A percentile compares a stretch with the other conserved stretches of the same genome.
phyloP scores from a whole-genome alignment of 2,888 invertebrate genomes.

The Dyspetes luteomarginatus region DNA sequence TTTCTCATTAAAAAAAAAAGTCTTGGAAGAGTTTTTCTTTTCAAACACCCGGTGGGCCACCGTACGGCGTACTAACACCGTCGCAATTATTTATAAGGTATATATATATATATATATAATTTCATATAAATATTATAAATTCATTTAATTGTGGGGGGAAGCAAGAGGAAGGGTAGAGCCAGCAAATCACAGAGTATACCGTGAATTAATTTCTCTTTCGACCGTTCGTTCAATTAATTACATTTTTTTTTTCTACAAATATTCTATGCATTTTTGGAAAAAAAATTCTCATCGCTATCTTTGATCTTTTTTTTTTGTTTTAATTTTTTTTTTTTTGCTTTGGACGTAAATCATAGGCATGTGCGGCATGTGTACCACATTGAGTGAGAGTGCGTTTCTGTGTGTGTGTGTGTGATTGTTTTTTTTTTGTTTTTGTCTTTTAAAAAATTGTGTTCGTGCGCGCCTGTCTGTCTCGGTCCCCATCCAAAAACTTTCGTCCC shows the following conservation, averaged over 20 bases:
- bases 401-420: conserved; percentile 62
- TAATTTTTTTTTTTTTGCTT: conserved; percentile 58
- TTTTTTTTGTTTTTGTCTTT: conserved; percentile 45
- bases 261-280: too few relatives aligned
- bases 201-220: conserved; percentile 68
- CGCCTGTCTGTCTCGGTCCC: conserved; percentile 61
- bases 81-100: conserved; percentile 70
- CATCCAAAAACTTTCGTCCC: conserved; percentile 51
- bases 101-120: conserved; percentile 44
- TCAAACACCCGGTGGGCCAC: conserved; percentile 41
- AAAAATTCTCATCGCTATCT: too few relatives aligned
- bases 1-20: too few relatives aligned
- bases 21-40: too few relatives aligned
- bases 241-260: conserved; percentile 9
- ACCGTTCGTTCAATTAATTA: conserved; percentile 21
- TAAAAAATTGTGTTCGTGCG: conserved; percentile 58
- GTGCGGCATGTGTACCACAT: conserved; percentile 69
- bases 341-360: conserved; percentile 64
- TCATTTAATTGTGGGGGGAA: conserved; percentile 81
- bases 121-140: conserved; percentile 50
- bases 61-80: conserved; percentile 65
- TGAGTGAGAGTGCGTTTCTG: conserved; percentile 67
- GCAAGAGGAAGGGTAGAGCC: conserved; percentile 84
- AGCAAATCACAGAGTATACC: conserved; percentile 80
- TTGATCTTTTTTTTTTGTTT: too few relatives aligned